A percentile compares a stretch with the other conserved stretches of the same genome.
These are phyloP conservation scores for Trypoxylus dichotomus DNA, from an alignment of 1,140 invertebrate genomes.

Conservation along the genomic window DNA sequence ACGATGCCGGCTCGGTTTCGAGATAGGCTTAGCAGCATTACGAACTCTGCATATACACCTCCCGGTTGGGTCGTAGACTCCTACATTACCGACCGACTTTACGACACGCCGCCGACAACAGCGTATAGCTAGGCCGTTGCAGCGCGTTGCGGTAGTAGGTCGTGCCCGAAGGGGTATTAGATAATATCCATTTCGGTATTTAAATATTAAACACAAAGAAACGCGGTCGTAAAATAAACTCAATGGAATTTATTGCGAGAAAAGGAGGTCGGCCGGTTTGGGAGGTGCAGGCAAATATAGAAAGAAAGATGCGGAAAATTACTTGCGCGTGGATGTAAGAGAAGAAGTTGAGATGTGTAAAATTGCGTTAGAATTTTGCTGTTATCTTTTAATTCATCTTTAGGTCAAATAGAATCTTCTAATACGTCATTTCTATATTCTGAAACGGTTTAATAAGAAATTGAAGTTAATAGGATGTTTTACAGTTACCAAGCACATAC, in stretches of 20 bases:
- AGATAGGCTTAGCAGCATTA: constrained; percentile 17
- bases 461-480: too few relatives aligned
- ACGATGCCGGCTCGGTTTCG: not conserved
- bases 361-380: too few relatives aligned
- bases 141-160: not conserved
- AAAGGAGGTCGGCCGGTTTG: not conserved
- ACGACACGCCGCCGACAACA: not conserved
- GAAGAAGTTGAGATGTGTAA: too few relatives aligned
- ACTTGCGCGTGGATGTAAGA: too few relatives aligned
- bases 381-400: too few relatives aligned
- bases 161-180: not conserved
- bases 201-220: constrained; percentile 6
- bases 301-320: not conserved
- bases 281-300: not conserved
- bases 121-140: not conserved
- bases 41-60: constrained; percentile 23
- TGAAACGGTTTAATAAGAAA: too few relatives aligned
- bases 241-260: not conserved
- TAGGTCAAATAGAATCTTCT: too few relatives aligned
- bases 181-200: constrained; percentile 23
- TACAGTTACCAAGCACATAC: too few relatives aligned
- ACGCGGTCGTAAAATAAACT: constrained; percentile 3
- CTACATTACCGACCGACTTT: not conserved
- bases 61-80: constrained; percentile 8
- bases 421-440: too few relatives aligned